These are phyloP conservation scores for Antheraea mylitta DNA, from an alignment of 1,140 invertebrate species.

Conservation along the genomic window DNA sequence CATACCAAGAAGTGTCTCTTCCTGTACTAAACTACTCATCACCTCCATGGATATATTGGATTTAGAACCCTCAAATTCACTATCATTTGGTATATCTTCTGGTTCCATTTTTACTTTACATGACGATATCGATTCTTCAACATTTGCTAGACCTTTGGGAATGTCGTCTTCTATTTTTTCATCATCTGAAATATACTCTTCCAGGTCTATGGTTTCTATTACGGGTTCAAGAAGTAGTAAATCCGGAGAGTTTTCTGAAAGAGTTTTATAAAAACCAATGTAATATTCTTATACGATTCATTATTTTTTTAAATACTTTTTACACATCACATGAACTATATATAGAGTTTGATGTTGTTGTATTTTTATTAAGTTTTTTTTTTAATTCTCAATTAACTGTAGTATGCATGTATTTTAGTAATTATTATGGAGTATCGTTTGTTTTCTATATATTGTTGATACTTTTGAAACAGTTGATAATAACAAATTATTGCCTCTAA, in stretches of 20 bases:
- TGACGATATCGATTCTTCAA: neutral
- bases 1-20: conserved; percentile 1
- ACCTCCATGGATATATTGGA: neutral
- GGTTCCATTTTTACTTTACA: conserved; percentile 13
- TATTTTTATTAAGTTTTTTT: no score
- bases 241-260: conserved; percentile 48
- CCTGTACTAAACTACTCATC: neutral
- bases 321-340: no score
- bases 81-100: neutral
- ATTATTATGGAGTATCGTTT: no score
- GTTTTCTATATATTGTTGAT: no score
- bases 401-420: no score
- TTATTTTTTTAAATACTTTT: no score
- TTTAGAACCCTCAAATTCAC: conserved; percentile 11
- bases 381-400: no score
- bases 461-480: no score
- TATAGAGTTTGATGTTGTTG: no score
- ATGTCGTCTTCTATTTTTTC: conserved; percentile 6
- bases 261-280: neutral
- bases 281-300: no score
- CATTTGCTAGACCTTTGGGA: conserved; percentile 3
- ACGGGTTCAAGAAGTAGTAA: conserved; percentile 48
- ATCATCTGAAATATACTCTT: conserved; percentile 22
- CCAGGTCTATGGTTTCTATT: conserved; percentile 58
- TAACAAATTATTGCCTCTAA: no score